These are phyloP conservation scores for Caranx melampygus DNA, from an alignment of 2,113 vertebrate species.

Conservation along the genomic window DNA sequence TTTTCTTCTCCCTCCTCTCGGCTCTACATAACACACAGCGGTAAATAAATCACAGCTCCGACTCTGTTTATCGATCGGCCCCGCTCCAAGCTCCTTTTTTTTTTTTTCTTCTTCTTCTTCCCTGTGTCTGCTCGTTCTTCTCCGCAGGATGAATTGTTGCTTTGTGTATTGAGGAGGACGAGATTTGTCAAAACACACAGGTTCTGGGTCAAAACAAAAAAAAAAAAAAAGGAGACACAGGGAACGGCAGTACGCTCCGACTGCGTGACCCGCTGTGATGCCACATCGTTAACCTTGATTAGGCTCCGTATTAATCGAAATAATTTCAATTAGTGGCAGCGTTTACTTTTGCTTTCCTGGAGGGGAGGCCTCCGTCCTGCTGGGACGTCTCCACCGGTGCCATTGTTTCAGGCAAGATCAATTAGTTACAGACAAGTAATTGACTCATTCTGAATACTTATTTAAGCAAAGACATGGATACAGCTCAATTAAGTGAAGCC, in stretches of 20 bases:
- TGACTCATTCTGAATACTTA: slow-evolving; percentile 57
- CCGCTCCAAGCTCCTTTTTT: slow-evolving; percentile 48
- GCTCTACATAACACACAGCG: slow-evolving; percentile 94
- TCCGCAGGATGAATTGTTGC: slow-evolving; percentile 94
- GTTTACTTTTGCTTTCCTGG: slow-evolving; percentile 50
- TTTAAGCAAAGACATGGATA: slow-evolving; percentile 59
- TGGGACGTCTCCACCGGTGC: slow-evolving; percentile 58
- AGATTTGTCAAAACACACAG: slow-evolving; percentile 72
- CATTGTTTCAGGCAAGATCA: slow-evolving; percentile 73
- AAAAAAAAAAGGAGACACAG: slow-evolving; percentile 69
- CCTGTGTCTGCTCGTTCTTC: slow-evolving; percentile 74
- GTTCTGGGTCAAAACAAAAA: slow-evolving; percentile 42
- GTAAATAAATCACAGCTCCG: slow-evolving; percentile 96
- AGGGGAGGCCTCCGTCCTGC: slow-evolving; percentile 44
- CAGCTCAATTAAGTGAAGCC: slow-evolving; percentile 57
- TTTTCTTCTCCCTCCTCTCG: slow-evolving; percentile 71
- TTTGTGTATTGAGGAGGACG: slow-evolving; percentile 86
- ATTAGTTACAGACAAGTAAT: slow-evolving; percentile 74
- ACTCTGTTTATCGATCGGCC: slow-evolving; percentile 95
- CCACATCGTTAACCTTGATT: slow-evolving; percentile 60
- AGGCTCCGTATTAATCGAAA: slow-evolving; percentile 65
- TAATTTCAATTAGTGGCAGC: slow-evolving; percentile 70
- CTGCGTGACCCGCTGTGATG: slow-evolving; percentile 49
- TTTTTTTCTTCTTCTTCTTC: neutral
- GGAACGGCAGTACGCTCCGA: slow-evolving; percentile 13